Percentiles rank a stretch among this genome's conserved stretches.
Conservation (phyloP, 2,888 invertebrate genomes). For the Tridacna gigas region DNA sequence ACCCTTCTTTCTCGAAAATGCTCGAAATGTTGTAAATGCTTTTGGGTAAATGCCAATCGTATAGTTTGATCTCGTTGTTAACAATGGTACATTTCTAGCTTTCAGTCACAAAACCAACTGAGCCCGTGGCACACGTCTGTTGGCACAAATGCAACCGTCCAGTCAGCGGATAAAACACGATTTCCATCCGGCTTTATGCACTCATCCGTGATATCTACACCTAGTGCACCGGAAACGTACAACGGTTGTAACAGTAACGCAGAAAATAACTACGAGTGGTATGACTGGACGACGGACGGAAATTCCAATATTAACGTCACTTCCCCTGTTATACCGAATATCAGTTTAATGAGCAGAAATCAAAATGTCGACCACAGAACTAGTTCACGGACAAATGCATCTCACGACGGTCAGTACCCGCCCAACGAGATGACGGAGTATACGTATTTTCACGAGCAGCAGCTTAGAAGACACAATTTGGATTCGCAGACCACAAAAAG, state of each 20-base stretch:
- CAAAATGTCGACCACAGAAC: slow-evolving; percentile 16
- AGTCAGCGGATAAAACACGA: neutral
- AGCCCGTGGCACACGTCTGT: neutral
- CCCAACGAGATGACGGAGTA: neutral
- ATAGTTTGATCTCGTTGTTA: neutral
- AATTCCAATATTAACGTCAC: neutral
- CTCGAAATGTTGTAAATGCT: neutral
- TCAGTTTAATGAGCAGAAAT: slow-evolving; percentile 21
- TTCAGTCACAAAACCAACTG: neutral
- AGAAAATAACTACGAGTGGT: slow-evolving; percentile 33
- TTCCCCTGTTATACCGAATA: slow-evolving; percentile 6
- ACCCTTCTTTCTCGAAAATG: too few relatives aligned
- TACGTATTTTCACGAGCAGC: neutral
- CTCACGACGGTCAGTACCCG: neutral
- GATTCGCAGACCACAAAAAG: slow-evolving; percentile 19
- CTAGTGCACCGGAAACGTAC: neutral
- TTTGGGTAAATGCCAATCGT: neutral
- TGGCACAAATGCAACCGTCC: neutral
- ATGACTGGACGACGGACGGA: slow-evolving; percentile 29
- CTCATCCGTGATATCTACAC: neutral
- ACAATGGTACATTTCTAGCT: neutral
- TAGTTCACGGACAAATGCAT: neutral
- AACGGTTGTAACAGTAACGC: slow-evolving; percentile 23
- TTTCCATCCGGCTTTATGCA: neutral
- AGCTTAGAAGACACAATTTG: neutral